These are phyloP conservation scores for Rhyzopertha dominica DNA, from an alignment of 1,140 invertebrate species.

Conservation along the genomic window DNA sequence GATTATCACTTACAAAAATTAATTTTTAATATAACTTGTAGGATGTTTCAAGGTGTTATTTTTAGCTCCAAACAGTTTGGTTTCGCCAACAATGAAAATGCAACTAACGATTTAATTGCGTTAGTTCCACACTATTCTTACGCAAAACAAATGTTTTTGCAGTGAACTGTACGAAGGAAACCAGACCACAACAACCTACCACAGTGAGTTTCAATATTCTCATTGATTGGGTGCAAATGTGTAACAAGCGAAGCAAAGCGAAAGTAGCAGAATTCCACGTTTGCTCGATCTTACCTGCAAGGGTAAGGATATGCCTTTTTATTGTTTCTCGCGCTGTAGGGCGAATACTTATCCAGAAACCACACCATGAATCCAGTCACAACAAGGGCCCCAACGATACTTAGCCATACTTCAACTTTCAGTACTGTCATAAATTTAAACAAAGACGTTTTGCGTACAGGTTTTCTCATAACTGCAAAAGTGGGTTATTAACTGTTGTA, in stretches of 20 bases:
- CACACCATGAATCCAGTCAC: constrained; percentile 82
- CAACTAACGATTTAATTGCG: too few relatives aligned
- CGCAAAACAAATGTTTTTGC: too few relatives aligned
- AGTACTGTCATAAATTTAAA: constrained; percentile 93
- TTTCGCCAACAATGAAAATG: too few relatives aligned
- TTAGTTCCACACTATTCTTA: too few relatives aligned
- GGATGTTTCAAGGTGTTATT: too few relatives aligned
- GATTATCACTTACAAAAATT: too few relatives aligned
- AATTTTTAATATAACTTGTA: too few relatives aligned
- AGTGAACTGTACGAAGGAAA: too few relatives aligned
- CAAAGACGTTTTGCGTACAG: constrained; percentile 72
- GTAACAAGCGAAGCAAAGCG: too few relatives aligned
- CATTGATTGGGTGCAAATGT: background rate
- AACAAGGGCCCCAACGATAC: constrained; percentile 76
- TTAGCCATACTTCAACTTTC: constrained; percentile 80
- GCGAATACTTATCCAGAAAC: constrained; percentile 83
- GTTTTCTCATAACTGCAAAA: constrained; percentile 73
- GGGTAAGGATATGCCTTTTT: constrained; percentile 74
- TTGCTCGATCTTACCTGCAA: constrained; percentile 59
- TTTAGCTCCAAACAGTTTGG: too few relatives aligned
- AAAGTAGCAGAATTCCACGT: too few relatives aligned
- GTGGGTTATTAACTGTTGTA: too few relatives aligned
- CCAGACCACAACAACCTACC: background rate
- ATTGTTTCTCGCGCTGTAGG: constrained; percentile 82
- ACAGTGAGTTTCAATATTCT: background rate